Evolutionary conservation across 1,140 invertebrate genomes (phyloP).

Genomic region (Bactericera cockerelli): DNA sequence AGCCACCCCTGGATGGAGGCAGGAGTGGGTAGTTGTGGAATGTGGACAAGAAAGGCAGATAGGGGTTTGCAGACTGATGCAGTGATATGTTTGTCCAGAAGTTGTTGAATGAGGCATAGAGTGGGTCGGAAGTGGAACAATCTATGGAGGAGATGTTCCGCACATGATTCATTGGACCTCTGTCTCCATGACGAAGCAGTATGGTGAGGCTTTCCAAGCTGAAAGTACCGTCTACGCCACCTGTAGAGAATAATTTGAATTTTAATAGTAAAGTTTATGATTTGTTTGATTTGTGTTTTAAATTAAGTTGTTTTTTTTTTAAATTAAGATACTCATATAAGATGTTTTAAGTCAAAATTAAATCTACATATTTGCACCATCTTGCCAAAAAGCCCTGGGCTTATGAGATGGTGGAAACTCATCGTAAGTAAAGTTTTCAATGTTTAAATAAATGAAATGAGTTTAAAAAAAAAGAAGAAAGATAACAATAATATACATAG

Average conservation of each 20-base stretch:
- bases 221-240: conserved; percentile 42
- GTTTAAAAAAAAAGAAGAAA: neutral
- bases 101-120: neutral
- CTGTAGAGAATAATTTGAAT: conserved; percentile 31
- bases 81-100: conserved; percentile 4
- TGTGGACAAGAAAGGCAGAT: conserved; percentile 32
- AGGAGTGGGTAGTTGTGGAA: conserved; percentile 40
- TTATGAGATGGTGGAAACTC: too few relatives aligned
- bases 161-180: conserved; percentile 65
- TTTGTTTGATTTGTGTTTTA: too few relatives aligned
- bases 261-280: conserved; percentile 9
- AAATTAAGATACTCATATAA: too few relatives aligned
- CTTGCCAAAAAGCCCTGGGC: too few relatives aligned
- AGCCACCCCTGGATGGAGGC: conserved; percentile 36
- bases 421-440: too few relatives aligned
- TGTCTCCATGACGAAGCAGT: conserved; percentile 71
- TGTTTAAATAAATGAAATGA: too few relatives aligned
- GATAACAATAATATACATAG: too few relatives aligned
- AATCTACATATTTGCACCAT: too few relatives aligned
- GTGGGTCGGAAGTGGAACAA: conserved; percentile 39
- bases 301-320: too few relatives aligned
- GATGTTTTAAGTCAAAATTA: too few relatives aligned
- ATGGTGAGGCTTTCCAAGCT: conserved; percentile 60
- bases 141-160: conserved; percentile 55
- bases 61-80: neutral